A percentile compares a stretch with the other conserved stretches of the same genome.
Evolutionary conservation across 53 echinoderm and acorn worm species (phyloP).

Genomic region (Henricia sp.): DNA sequence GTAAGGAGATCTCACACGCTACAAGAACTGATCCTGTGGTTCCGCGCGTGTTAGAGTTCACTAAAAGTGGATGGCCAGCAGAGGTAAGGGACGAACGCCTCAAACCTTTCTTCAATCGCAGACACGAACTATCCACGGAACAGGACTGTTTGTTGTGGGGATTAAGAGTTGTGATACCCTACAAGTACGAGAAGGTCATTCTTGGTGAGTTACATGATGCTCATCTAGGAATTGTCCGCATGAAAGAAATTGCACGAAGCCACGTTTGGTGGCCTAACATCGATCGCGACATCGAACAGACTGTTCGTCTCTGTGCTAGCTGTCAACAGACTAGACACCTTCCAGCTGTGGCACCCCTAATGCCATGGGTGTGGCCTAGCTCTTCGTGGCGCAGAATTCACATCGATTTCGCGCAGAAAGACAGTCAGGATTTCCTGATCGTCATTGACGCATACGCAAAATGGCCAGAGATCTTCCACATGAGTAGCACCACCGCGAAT

Average conservation of each 20-base stretch:
- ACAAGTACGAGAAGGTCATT: constrained; percentile 35
- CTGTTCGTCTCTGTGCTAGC: constrained; percentile 1
- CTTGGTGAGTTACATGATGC: constrained; percentile 47
- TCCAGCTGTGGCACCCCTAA: constrained; percentile 52
- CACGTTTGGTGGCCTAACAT: constrained; percentile 73
- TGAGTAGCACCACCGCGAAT: constrained; percentile 74
- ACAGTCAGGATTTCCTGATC: constrained; percentile 41
- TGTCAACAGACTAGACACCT: constrained; percentile 41
- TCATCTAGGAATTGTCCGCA: constrained; percentile 68
- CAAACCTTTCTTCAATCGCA: constrained; percentile 46
- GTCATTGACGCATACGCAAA: constrained; percentile 59
- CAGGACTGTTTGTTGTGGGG: constrained; percentile 69
- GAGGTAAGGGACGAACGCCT: background rate
- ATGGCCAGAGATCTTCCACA: constrained; percentile 62
- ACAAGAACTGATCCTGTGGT: constrained; percentile 54
- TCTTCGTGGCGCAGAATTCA: constrained; percentile 52
- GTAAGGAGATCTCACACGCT: constrained; percentile 45
- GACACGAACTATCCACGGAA: constrained; percentile 59
- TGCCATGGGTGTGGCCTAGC: constrained; percentile 67
- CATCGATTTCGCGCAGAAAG: constrained; percentile 61
- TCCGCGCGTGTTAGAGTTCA: constrained; percentile 42
- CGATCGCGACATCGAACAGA: constrained; percentile 58
- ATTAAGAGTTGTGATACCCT: constrained; percentile 64
- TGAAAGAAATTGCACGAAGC: constrained; percentile 65
- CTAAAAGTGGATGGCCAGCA: constrained; percentile 53